Base-by-base conservation (phyloP, 2,113 vertebrate species). In the Tauraco erythrolophus region DNA sequence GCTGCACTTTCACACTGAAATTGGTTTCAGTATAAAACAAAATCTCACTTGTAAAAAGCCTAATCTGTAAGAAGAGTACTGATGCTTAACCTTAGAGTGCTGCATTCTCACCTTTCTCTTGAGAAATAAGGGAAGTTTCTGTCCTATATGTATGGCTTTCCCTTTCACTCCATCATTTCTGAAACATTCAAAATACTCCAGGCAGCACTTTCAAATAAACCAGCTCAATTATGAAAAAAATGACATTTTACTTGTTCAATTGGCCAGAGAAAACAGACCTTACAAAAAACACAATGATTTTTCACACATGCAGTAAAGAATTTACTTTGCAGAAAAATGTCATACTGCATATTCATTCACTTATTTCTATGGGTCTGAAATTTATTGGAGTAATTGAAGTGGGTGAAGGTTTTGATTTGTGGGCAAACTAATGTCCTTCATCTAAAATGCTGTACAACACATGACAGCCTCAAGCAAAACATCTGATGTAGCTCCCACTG, bases 1-100 rank as follows among this genome's bases (percentile, higher is more conserved):
- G 97, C 87, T 80, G 82, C 84, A 60, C 76, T 93, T 90, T 96
- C 95, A 92, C 88, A 72, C 48, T 8, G 23, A n/a, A 88, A 91
- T 35, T 24, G 60, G 33, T 80, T 94, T 88, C 89, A 84, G 50
- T 87, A 69, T 41, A 74, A 91, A 89, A 54, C 54, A 81, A 89
- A 95, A 88, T 74, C 84, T 95, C 27, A 13, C 87, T 74, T 70
- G 21, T 51, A 86, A 92, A 96, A 93, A 77, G 62, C 33, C 62
- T 95, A 45, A 90, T 53, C 25, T 80, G 35, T 92, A 75, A 64
- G 66, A 81, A 39, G 39, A 50, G 19, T 69, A 48, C 17, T 43
- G 69, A 77, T 72, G 85, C 53, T 65, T 77, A 39, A 25, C 39
- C 33, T 84, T 5, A 10, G 5, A 33, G 43, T 6, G 2, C 60